These are phyloP conservation scores for Cassiopea xamachana DNA, from an alignment of 30 jellyfish, hydroid and myxozoan species.

Conservation along the genomic window DNA sequence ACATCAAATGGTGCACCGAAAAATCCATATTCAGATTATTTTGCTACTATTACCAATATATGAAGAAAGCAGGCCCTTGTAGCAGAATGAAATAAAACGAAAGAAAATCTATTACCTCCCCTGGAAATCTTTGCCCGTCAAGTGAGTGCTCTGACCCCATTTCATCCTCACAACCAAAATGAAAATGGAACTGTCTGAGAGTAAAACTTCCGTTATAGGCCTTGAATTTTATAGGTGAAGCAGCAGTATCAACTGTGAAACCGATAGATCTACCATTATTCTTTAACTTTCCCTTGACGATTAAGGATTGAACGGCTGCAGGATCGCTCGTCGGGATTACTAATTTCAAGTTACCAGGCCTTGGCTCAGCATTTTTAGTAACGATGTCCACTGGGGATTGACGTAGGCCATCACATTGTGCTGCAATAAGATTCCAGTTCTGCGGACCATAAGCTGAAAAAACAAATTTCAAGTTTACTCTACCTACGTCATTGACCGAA, in stretches of 20 bases:
- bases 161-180: constrained; percentile 91
- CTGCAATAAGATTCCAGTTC: constrained; percentile 76
- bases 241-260: constrained; percentile 56
- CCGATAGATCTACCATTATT: constrained; percentile 98
- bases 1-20: no score
- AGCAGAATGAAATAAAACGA: background rate
- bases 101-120: constrained; percentile 77
- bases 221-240: constrained; percentile 57
- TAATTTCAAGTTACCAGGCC: constrained; percentile 33
- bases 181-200: constrained; percentile 92
- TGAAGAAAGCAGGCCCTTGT: no score
- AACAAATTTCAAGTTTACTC: background rate
- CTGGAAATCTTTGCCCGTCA: constrained; percentile 91
- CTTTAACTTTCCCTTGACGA: constrained; percentile 78
- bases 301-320: constrained; percentile 4
- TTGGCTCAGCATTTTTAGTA: constrained; percentile 26
- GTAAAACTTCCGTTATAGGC: constrained; percentile 53
- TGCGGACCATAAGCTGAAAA: constrained; percentile 93
- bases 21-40: no score
- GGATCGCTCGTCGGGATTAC: constrained; percentile 29
- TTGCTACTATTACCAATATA: no score
- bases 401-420: constrained; percentile 74
- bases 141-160: constrained; percentile 96
- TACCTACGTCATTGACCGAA: no score
- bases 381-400: constrained; percentile 93